Evolutionary conservation across 37 sponge, comb jelly and placozoan species (phyloP).

Genomic region (Chondrilla cf. caribensis): DNA sequence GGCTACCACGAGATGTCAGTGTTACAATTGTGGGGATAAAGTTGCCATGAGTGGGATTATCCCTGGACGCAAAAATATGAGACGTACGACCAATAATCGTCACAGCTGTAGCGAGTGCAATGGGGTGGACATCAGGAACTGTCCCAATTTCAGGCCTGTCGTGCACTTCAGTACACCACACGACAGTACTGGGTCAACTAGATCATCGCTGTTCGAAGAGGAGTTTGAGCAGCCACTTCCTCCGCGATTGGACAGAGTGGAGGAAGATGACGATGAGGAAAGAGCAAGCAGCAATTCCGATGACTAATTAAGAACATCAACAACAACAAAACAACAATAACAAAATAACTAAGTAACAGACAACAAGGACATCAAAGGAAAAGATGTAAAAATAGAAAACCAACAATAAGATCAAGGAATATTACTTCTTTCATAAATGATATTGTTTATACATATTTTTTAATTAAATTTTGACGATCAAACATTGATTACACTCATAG

Average conservation of each 20-base stretch:
- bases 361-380: no score
- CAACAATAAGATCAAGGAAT: no score
- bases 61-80: not conserved
- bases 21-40: constrained; percentile 4
- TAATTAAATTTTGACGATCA: no score
- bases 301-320: no score
- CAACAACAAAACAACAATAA: no score
- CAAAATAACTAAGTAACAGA: no score
- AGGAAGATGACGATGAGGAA: not conserved
- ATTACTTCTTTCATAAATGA: no score
- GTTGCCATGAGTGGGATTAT: not conserved
- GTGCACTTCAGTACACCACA: not conserved
- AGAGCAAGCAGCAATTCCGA: no score
- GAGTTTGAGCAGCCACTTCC: not conserved
- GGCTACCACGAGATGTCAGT: not conserved
- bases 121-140: constrained; percentile 15
- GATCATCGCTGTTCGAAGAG: not conserved
- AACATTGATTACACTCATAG: no score
- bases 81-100: not conserved
- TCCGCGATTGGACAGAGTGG: not conserved
- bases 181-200: not conserved
- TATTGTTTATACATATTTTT: no score
- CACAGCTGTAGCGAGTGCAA: constrained; percentile 44
- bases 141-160: constrained; percentile 25
- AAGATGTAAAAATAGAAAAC: no score